These are phyloP conservation scores for Liodrosophila aerea DNA, from an alignment of 2,888 invertebrate species.

Conservation along the genomic window DNA sequence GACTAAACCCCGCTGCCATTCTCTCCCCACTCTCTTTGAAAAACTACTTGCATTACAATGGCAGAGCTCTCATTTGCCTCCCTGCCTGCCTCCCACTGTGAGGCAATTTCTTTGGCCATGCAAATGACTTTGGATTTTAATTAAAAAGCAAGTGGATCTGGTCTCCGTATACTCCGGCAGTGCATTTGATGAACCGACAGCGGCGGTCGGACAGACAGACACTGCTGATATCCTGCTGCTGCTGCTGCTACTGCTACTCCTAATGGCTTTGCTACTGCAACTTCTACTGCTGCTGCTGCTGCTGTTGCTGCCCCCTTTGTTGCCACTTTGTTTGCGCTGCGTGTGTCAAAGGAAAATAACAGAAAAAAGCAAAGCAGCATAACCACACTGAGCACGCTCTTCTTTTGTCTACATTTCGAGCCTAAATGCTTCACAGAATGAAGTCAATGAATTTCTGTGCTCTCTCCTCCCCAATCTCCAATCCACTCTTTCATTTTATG, in stretches of 20 bases:
- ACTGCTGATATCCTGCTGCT: constrained; percentile 38
- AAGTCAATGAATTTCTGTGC: constrained; percentile 71
- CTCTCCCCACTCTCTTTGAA: constrained; percentile 1
- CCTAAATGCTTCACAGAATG: constrained; percentile 64
- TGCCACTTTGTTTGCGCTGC: constrained; percentile 58
- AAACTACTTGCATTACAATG: constrained; percentile 74
- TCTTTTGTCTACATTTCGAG: constrained; percentile 53
- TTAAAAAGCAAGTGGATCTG: constrained; percentile 76
- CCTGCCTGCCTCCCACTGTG: constrained; percentile 33
- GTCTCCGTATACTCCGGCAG: too few species aligned
- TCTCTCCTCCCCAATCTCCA: constrained; percentile 1
- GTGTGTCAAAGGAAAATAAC: constrained; percentile 44
- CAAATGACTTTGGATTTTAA: constrained; percentile 80
- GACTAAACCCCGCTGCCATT: constrained; percentile 1
- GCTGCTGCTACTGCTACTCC: constrained; percentile 9
- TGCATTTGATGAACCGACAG: constrained; percentile 71
- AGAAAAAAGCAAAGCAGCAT: constrained; percentile 2
- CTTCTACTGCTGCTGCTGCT: constrained; percentile 17
- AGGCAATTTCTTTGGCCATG: constrained; percentile 72
- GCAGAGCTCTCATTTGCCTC: not conserved
- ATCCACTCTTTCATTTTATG: constrained; percentile 55
- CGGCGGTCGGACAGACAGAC: constrained; percentile 26
- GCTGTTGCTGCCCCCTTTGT: constrained; percentile 43
- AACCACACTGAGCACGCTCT: constrained; percentile 30
- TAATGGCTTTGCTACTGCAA: constrained; percentile 7